phyloP scores from a whole-genome alignment of 2,888 invertebrate genomes.

The Pristionchus japonicus region DNA sequence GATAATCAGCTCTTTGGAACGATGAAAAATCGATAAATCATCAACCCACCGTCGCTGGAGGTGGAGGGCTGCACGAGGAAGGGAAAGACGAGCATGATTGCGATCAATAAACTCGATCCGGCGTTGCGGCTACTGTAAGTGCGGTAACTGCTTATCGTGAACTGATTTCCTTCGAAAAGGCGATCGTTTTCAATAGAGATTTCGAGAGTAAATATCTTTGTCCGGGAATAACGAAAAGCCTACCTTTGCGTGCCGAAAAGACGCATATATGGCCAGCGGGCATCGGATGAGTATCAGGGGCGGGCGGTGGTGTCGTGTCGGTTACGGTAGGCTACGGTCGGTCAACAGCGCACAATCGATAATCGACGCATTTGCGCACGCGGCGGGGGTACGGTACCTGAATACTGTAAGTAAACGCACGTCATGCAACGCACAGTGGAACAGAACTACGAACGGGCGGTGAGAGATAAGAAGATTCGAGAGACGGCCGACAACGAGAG shows the following conservation, averaged over 20 bases:
- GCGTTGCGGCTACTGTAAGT: constrained; percentile 45
- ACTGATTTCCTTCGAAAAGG: background rate
- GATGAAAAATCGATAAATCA: background rate
- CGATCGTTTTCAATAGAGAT: background rate
- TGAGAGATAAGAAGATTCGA: background rate
- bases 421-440: background rate
- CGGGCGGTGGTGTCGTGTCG: background rate
- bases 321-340: constrained; percentile 3
- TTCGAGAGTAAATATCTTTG: background rate
- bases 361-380: background rate
- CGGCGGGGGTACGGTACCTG: background rate
- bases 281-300: constrained; percentile 35
- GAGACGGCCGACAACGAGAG: background rate
- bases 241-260: constrained; percentile 45
- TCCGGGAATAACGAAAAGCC: no score
- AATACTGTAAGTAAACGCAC: background rate
- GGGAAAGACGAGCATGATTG: constrained; percentile 30
- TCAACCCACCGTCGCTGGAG: background rate
- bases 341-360: background rate
- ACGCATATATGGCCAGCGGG: constrained; percentile 47
- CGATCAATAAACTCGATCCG: constrained; percentile 41
- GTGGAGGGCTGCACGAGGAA: constrained; percentile 44
- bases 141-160: background rate
- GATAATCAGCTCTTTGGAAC: background rate
- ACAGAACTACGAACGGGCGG: background rate